Evolutionary conservation across 2,113 vertebrate genomes (phyloP).

Genomic region (Noturus placidus): DNA sequence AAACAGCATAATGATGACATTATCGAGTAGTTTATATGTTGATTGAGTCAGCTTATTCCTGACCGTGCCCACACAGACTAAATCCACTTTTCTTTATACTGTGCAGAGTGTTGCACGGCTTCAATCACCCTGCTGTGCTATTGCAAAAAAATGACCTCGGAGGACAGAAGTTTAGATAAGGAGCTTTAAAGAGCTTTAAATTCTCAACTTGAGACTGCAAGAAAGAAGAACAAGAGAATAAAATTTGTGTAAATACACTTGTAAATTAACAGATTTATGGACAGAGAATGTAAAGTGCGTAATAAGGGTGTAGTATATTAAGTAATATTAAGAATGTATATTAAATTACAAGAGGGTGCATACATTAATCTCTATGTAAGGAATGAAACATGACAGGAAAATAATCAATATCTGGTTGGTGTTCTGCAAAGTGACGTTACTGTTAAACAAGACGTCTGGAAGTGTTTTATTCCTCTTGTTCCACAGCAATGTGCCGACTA

Average conservation of each 20-base stretch:
- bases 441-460: not conserved
- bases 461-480: not conserved
- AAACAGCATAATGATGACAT: conserved; percentile 17
- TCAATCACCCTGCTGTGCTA: conserved; percentile 6
- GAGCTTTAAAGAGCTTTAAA: conserved; percentile 18
- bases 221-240: not conserved
- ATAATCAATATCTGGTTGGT: not conserved
- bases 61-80: not conserved
- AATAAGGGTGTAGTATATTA: too few species aligned
- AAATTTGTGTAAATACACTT: not conserved
- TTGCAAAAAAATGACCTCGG: conserved; percentile 23
- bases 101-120: not conserved
- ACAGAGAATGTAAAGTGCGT: not conserved
- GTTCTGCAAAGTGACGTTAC: not conserved
- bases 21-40: conserved; percentile 17
- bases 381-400: not conserved
- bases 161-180: conserved; percentile 6
- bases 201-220: not conserved
- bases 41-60: conserved; percentile 16
- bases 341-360: too few species aligned
- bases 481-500: not conserved
- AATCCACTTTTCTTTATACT: conserved; percentile 27
- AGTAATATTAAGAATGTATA: too few species aligned
- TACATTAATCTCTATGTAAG: not conserved
- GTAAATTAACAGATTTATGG: not conserved